phyloP scores from a whole-genome alignment of 2,888 invertebrate genomes.

The Thecocarcelia acutangulata region DNA sequence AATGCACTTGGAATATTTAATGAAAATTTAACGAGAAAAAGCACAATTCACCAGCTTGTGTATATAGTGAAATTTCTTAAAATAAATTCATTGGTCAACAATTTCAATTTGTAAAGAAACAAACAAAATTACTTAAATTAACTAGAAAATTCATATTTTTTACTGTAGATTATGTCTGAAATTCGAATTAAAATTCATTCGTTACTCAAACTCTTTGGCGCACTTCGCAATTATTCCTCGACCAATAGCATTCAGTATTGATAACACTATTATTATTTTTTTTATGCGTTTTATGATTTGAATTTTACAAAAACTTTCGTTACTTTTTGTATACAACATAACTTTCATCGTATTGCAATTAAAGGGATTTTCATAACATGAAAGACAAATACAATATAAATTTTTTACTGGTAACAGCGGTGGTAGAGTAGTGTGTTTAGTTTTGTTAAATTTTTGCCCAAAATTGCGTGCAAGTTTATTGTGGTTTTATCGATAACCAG shows the following conservation, averaged over 20 bases:
- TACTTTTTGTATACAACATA: conserved; percentile 26
- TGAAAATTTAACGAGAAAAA: conserved; percentile 36
- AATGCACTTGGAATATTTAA: conserved; percentile 63
- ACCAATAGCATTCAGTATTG: conserved; percentile 5
- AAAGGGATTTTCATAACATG: conserved; percentile 34
- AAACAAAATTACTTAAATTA: conserved; percentile 27
- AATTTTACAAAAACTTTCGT: conserved; percentile 58
- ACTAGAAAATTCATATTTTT: conserved; percentile 64
- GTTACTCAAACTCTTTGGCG: conserved; percentile 22
- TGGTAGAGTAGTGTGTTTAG: conserved; percentile 5
- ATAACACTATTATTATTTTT: conserved; percentile 18
- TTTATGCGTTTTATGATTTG: conserved; percentile 57
- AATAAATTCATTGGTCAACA: conserved; percentile 38
- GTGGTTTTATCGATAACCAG: conserved; percentile 18
- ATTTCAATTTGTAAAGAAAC: conserved; percentile 16
- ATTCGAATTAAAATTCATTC: conserved; percentile 34
- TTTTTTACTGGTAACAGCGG: not conserved
- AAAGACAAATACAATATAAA: not conserved
- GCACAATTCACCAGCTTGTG: not conserved
- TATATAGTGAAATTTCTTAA: conserved; percentile 58
- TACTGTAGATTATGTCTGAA: conserved; percentile 37
- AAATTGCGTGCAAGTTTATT: conserved; percentile 45
- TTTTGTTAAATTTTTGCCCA: conserved; percentile 36
- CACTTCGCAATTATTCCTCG: not conserved
- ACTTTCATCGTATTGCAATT: conserved; percentile 50